A percentile compares a stretch with the other conserved stretches of the same genome.
Conservation (phyloP, 2,113 vertebrate species). For the Hiodon alosoides region DNA sequence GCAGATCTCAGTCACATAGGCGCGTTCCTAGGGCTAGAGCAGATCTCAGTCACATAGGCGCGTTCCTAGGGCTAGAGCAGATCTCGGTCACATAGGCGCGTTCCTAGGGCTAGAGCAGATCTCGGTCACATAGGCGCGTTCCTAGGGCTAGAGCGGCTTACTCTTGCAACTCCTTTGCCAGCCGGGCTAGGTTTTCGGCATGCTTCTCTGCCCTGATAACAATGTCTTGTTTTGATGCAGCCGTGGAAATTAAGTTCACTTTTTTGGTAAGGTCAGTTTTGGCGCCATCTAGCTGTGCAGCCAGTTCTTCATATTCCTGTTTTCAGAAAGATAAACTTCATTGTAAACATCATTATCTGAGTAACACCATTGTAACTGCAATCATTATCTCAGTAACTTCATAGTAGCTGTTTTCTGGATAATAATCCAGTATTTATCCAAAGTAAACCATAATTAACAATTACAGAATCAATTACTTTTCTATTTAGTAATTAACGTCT, state of each 20-base stretch:
- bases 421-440: not conserved
- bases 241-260: slow-evolving; percentile 66
- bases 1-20: too few species aligned
- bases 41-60: too few species aligned
- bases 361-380: too few species aligned
- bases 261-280: slow-evolving; percentile 74
- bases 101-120: too few species aligned
- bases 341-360: too few species aligned
- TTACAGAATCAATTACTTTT: too few species aligned
- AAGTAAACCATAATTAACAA: not conserved
- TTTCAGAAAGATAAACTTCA: not conserved
- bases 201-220: slow-evolving; percentile 79
- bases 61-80: too few species aligned
- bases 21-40: too few species aligned
- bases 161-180: slow-evolving; percentile 80
- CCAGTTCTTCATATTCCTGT: slow-evolving; percentile 80
- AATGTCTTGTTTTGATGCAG: slow-evolving; percentile 62
- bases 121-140: too few species aligned
- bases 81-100: too few species aligned
- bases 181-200: slow-evolving; percentile 62
- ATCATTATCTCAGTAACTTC: slow-evolving; percentile 30
- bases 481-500: too few species aligned
- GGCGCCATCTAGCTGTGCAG: slow-evolving; percentile 74
- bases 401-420: not conserved
- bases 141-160: slow-evolving; percentile 59